Evolutionary conservation across 2,113 vertebrate genomes (phyloP), one percentile per base, ranked within the genome.

Genomic region (Sialia sialis): DNA sequence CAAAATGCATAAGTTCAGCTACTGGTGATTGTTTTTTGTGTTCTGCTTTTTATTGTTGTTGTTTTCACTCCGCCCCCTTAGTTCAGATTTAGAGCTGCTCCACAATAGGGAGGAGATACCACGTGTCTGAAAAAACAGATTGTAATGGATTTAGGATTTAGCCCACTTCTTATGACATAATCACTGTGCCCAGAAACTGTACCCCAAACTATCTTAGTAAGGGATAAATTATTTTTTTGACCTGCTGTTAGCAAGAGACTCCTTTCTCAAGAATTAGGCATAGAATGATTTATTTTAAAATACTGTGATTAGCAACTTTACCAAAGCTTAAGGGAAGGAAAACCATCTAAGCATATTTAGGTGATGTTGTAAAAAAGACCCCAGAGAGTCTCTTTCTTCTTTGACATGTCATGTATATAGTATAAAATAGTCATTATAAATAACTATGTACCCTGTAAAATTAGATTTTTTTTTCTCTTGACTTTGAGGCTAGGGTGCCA

Each of bases 121-220:
- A 44, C 0, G 0, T 79, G 58, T 83, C 51, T 89, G 46, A 56
- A 81, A 83, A 77, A 41, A 39, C 39, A 77, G 49, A 26, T 63
- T 72, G 60, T 87, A 55, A 21, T 75, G 64, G 39, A 36, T 92
- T 89, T 91, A 56, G 89, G 73, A 25, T 91, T 90, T 83, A 83
- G 49, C 30, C 29, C 18, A 11, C 44, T 87, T 84, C 41, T 78
- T 76, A 23, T 16, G 39, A n/a, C 27, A 16, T 89, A 87, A 81
- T 86, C 29, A 22, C 30, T 76, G 30, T 69, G 74, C 11, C 81
- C 21, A n/a, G 64, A 76, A 90, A 52, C 39, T 72, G 14, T 70
- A 67, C 27, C 41, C 49, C 43, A 43, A 14, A 80, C 30, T 81
- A 20, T 89, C n/a, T 36, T 56, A 32, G 14, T 67, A 63, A 32